phyloP scores from a whole-genome alignment of 2,797 vertebrate species.

The Adelosebastes latens region DNA sequence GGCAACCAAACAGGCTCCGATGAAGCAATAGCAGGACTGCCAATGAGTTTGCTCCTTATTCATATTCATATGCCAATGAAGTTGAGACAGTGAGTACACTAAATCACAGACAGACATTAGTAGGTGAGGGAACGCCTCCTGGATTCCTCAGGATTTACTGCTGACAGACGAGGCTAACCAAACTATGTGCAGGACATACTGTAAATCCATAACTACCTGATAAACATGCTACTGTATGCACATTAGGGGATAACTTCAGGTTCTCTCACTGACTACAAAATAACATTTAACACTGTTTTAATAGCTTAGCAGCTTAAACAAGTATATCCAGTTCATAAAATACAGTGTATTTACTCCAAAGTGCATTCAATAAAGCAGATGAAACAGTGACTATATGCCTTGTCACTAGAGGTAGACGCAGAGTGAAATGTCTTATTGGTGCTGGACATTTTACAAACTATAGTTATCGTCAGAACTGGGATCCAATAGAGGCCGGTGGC shows the following conservation, averaged over 20 bases:
- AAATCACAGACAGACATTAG: not conserved
- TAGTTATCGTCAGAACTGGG: too few relatives aligned
- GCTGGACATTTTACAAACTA: too few relatives aligned
- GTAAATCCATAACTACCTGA: not conserved
- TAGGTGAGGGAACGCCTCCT: not conserved
- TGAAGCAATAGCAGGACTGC: slow-evolving; percentile 5
- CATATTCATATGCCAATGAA: slow-evolving; percentile 8
- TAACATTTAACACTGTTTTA: not conserved
- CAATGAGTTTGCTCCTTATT: not conserved
- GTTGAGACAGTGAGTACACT: not conserved
- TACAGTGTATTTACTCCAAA: not conserved
- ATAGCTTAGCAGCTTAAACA: not conserved
- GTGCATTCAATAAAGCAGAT: not conserved
- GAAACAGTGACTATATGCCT: not conserved
- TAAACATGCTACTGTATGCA: not conserved
- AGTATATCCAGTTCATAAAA: not conserved
- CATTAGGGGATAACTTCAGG: not conserved
- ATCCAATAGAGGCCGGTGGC: too few relatives aligned
- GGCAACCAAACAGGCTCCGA: slow-evolving; percentile 10
- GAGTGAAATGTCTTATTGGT: too few relatives aligned
- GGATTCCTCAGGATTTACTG: not conserved
- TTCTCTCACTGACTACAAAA: not conserved
- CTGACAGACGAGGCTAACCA: not conserved
- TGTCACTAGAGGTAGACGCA: not conserved
- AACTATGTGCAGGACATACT: not conserved